Evolutionary conservation across 2,888 invertebrate genomes (phyloP).

Genomic region (Macaria liturata): DNA sequence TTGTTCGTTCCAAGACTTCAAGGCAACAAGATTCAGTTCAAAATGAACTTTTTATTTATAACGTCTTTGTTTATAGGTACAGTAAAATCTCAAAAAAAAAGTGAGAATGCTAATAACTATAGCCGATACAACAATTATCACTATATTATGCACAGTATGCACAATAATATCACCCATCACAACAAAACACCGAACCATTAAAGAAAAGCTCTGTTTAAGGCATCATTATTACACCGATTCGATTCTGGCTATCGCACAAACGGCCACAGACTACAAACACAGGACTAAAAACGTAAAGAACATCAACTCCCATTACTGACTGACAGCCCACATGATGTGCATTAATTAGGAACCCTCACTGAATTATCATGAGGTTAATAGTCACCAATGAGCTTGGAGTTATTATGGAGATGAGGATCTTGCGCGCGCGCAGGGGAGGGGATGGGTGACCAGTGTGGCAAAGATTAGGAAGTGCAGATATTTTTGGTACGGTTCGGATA

Average conservation of each 20-base stretch:
- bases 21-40: no score
- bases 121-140: no score
- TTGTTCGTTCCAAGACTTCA: no score
- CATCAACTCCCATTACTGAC: conserved; percentile 60
- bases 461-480: conserved; percentile 23
- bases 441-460: conserved; percentile 37
- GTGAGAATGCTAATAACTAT: no score
- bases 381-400: conserved; percentile 81
- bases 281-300: conserved; percentile 16
- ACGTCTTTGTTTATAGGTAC: no score
- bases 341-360: conserved; percentile 73
- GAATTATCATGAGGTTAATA: conserved; percentile 81
- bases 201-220: neutral
- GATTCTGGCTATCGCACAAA: conserved; percentile 29
- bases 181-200: no score
- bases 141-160: no score
- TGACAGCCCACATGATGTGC: conserved; percentile 77
- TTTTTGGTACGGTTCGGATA: no score
- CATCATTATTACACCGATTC: conserved; percentile 30
- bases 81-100: no score
- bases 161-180: no score
- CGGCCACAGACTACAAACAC: conserved; percentile 14
- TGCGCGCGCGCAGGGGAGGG: conserved; percentile 62
- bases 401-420: conserved; percentile 79
- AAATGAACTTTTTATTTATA: no score